Conservation (phyloP, 2,797 vertebrate species). For the Micropoecilia bifurca region DNA sequence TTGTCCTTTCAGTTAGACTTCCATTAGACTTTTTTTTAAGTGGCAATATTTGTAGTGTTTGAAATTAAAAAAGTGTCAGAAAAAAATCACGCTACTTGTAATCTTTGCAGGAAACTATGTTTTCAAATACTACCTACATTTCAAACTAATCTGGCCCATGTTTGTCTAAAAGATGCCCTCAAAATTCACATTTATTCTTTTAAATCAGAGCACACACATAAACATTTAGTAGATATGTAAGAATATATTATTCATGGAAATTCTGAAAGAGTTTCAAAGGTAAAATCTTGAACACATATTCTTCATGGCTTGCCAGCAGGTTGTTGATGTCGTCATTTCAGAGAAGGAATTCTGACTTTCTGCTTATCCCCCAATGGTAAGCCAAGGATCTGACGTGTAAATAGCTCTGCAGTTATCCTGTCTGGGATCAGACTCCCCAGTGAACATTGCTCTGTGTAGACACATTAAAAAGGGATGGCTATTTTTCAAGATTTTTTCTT, state of each 20-base stretch:
- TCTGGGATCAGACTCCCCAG: slow-evolving; percentile 84
- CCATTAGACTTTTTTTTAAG: not conserved
- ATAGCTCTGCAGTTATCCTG: slow-evolving; percentile 85
- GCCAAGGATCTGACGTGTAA: slow-evolving; percentile 85
- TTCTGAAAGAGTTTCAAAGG: not conserved
- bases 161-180: not conserved
- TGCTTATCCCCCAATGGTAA: slow-evolving; percentile 65
- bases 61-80: not conserved
- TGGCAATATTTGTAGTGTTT: not conserved
- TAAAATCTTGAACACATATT: not conserved
- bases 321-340: slow-evolving; percentile 42
- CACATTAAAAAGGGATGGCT: slow-evolving; percentile 15
- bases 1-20: not conserved
- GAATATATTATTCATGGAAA: not conserved
- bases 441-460: slow-evolving; percentile 65
- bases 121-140: not conserved
- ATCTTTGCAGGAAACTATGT: not conserved
- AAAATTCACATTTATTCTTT: not conserved
- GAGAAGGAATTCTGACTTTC: slow-evolving; percentile 4
- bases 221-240: not conserved
- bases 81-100: not conserved
- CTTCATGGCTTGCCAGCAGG: slow-evolving; percentile 4
- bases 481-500: slow-evolving; percentile 8
- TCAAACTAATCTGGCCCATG: not conserved
- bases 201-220: not conserved